Evolutionary conservation across 2,888 invertebrate species (phyloP), one percentile per base, ranked within the genome.

Genomic region (Drosophila robusta): DNA sequence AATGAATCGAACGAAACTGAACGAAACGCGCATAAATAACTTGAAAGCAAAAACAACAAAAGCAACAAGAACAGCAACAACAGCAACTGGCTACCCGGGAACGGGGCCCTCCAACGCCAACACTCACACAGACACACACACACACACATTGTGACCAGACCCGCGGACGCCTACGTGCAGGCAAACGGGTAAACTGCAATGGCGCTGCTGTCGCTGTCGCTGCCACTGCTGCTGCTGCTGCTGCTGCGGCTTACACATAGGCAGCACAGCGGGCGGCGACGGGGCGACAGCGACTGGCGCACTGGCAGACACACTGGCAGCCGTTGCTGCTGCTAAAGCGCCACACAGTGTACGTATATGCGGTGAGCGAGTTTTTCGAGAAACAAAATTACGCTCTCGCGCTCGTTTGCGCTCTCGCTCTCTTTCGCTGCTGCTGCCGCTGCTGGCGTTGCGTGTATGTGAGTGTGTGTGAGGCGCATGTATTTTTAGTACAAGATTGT

Each of bases 401-500:
- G 39, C 49, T 45, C 58, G 47, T 44, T 39, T 32, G 24, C 39
- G 52, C 56, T 46, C 6, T 45, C 32, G 54, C 47, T 56, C 60
- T 46, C 57, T 56, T 38, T 42, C 45, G 55, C 45, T 60, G 51
- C 55, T 45, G 55, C 45, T 60, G 51, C 58, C 45, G 42, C 50
- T 57, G 63, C 52, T 56, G 57, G 42, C 45, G 70, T 54, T 58
- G 52, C 18, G 32, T 49, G 36, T 57, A 39, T 41, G 38, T 44
- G 41, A 74, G 54, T 64, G 42, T 63, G 64, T 49, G 72, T 67
- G 74, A 64, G 73, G 79, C 80, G 74, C 86, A 86, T 82, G 87
- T 85, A 85, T 85, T 85, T 85, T 89, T 85, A 87, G 85, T 85
- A 85, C 88, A 85, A 89, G 87, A 85, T 89, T 85, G 89, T 85